Evolutionary conservation across 1,140 invertebrate genomes (phyloP).

Genomic region (Micrasema minimum): DNA sequence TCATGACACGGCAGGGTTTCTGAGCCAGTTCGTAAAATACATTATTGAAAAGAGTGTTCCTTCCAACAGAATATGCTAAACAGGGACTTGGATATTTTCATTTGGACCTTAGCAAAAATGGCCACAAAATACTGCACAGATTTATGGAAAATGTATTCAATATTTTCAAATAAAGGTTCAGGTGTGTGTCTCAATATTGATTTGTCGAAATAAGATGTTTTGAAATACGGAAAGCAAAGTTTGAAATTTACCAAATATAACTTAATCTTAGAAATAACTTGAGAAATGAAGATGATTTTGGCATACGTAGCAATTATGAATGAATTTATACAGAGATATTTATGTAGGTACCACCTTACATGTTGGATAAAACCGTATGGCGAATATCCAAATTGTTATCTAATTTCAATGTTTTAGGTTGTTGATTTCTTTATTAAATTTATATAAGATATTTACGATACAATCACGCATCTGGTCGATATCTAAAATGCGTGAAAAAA

Average conservation of each 20-base stretch:
- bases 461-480: no score
- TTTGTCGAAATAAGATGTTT: not conserved
- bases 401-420: no score
- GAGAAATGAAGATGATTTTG: not conserved
- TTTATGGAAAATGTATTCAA: not conserved
- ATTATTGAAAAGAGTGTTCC: slow-evolving; percentile 31
- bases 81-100: slow-evolving; percentile 14
- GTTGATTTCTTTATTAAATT: no score
- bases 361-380: not conserved
- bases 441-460: no score
- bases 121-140: not conserved
- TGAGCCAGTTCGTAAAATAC: slow-evolving; percentile 31
- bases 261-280: not conserved
- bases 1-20: not conserved
- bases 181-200: not conserved
- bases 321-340: not conserved
- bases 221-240: not conserved
- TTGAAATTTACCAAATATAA: not conserved
- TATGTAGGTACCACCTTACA: not conserved
- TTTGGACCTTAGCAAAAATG: slow-evolving; percentile 16
- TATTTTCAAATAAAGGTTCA: not conserved
- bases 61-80: slow-evolving; percentile 12
- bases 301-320: not conserved
- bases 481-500: no score
- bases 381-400: no score